A percentile compares a stretch with the other conserved stretches of the same genome.
These are phyloP conservation scores for Cryptoprocta ferox DNA, from an alignment of 2,797 vertebrate genomes.

Conservation along the genomic window DNA sequence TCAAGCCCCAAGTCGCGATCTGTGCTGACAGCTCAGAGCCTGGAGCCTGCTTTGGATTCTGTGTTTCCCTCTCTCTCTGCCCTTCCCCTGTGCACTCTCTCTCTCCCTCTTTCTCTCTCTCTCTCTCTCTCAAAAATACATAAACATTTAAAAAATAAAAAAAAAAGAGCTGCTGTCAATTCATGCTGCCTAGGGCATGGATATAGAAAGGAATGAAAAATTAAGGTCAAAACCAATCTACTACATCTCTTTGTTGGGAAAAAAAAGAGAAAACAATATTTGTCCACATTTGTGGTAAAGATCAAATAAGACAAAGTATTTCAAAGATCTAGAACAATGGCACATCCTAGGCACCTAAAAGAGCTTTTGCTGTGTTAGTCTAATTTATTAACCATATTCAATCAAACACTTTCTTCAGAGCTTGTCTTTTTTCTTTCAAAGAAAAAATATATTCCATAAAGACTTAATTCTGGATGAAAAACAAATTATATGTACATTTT, in stretches of 20 bases:
- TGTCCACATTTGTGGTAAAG: background rate
- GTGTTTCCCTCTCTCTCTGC: too few species aligned
- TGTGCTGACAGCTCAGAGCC: too few species aligned
- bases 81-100: too few species aligned
- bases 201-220: background rate
- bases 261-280: background rate
- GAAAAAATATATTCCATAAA: constrained; percentile 3
- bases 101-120: too few species aligned
- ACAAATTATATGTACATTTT: background rate
- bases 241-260: background rate
- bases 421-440: background rate
- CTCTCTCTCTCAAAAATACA: too few species aligned
- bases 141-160: background rate
- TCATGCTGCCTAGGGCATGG: background rate
- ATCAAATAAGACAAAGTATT: background rate
- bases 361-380: background rate
- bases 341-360: background rate
- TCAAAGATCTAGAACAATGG: background rate
- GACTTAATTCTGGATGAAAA: constrained; percentile 35
- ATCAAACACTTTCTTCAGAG: background rate
- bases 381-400: background rate
- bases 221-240: background rate
- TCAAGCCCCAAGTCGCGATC: too few species aligned
- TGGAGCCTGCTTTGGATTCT: too few species aligned
- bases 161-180: background rate